Conservation (phyloP, 1,140 invertebrate species). For the silkworm (Bombyx mori) region ASM3026992v2 NC_085110.1:5688501-5689000, state of each 20-base stretch:
- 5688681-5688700: slow-evolving; percentile 13
- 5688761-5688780: not conserved
- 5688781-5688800: too few relatives aligned
- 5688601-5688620: slow-evolving; percentile 52
- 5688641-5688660: slow-evolving; percentile 41
- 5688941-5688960: slow-evolving; percentile 25
- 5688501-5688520: too few relatives aligned
- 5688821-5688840: too few relatives aligned
- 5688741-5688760: not conserved
- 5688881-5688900: too few relatives aligned
- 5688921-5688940: slow-evolving; percentile 23
- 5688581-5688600: slow-evolving; percentile 31
- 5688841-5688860: too few relatives aligned
- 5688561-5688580: slow-evolving; percentile 22
- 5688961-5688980: slow-evolving; percentile 20
- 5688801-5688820: too few relatives aligned
- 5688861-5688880: too few relatives aligned
- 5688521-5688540: not conserved
- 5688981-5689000: slow-evolving; percentile 57
- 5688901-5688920: too few relatives aligned
- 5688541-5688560: slow-evolving; percentile 1
- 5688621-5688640: slow-evolving; percentile 63
- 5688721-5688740: not conserved
- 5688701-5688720: slow-evolving; percentile 3
- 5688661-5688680: slow-evolving; percentile 7